These are phyloP conservation scores for Macropis europaea DNA, from an alignment of 2,888 invertebrate genomes.

Conservation along the genomic window DNA sequence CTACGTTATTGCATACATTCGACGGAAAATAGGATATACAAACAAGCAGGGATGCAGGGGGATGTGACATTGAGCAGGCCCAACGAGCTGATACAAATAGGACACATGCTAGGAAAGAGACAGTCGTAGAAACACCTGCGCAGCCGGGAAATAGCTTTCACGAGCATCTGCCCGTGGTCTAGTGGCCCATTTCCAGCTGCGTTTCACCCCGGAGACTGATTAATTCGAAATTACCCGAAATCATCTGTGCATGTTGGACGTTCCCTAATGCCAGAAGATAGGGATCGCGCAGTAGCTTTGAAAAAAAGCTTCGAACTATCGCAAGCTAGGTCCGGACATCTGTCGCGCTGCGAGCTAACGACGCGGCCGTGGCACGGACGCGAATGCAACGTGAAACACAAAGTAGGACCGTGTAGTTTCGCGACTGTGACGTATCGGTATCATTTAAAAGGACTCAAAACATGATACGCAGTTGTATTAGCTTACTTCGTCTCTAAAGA, in stretches of 20 bases:
- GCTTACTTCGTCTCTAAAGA: slow-evolving; percentile 39
- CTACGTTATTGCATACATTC: too few species aligned
- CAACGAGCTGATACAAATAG: too few species aligned
- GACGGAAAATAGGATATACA: too few species aligned
- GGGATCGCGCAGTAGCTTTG: neutral
- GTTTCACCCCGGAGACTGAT: slow-evolving; percentile 25
- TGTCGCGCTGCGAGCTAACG: neutral
- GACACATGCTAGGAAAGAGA: neutral
- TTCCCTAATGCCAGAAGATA: neutral
- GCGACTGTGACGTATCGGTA: slow-evolving; percentile 32
- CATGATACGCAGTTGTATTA: slow-evolving; percentile 45
- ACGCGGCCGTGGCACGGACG: neutral
- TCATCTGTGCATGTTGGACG: neutral
- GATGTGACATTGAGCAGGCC: too few species aligned
- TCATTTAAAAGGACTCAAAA: slow-evolving; percentile 48
- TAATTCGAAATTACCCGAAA: slow-evolving; percentile 36
- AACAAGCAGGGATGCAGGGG: too few species aligned
- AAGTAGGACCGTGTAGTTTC: slow-evolving; percentile 7
- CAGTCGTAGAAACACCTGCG: slow-evolving; percentile 48
- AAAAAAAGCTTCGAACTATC: neutral
- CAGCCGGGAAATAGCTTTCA: slow-evolving; percentile 31
- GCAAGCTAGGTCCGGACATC: neutral
- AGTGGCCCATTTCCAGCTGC: slow-evolving; percentile 54
- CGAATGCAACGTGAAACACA: neutral
- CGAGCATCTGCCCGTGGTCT: slow-evolving; percentile 48